A percentile compares a stretch with the other conserved stretches of the same genome.
These are phyloP conservation scores for Xenopus borealis DNA, from an alignment of 2,113 vertebrate genomes.

Conservation along the genomic window DNA sequence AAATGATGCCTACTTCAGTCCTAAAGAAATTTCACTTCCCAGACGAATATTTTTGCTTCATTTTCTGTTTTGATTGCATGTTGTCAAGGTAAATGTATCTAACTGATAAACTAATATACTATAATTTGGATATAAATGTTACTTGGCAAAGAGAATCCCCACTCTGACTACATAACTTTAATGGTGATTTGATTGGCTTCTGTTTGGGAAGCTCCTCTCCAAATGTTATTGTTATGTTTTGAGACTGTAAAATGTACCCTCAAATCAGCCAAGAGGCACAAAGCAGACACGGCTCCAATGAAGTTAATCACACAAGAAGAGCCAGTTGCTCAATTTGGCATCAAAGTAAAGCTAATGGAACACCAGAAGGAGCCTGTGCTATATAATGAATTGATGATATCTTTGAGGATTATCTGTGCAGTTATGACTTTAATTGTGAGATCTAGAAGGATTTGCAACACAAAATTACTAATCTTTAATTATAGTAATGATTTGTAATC, in stretches of 20 bases:
- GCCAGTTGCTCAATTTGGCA: conserved; percentile 50
- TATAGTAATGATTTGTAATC: conserved; percentile 55
- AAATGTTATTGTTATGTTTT: conserved; percentile 42
- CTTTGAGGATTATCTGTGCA: conserved; percentile 52
- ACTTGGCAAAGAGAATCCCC: conserved; percentile 38
- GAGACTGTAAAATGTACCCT: conserved; percentile 47
- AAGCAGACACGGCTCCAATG: conserved; percentile 28
- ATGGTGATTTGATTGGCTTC: conserved; percentile 43
- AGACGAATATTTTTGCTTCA: conserved; percentile 20
- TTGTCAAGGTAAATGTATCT: conserved; percentile 39
- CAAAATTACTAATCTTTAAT: conserved; percentile 51
- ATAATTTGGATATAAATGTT: conserved; percentile 39
- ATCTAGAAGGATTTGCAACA: conserved; percentile 50
- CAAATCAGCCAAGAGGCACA: conserved; percentile 41
- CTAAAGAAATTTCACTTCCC: conserved; percentile 12
- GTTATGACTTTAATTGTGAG: conserved; percentile 53
- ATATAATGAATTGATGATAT: conserved; percentile 55
- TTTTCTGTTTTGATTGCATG: conserved; percentile 38
- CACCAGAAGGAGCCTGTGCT: conserved; percentile 43
- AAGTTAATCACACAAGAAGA: conserved; percentile 50
- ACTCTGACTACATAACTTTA: conserved; percentile 36
- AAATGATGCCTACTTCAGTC: too few species aligned
- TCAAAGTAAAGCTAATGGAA: conserved; percentile 53
- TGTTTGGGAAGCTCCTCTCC: conserved; percentile 31
- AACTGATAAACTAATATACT: conserved; percentile 37